phyloP scores from a whole-genome alignment of 2,797 vertebrate species.

The Peromyscus melanophrys region DNA sequence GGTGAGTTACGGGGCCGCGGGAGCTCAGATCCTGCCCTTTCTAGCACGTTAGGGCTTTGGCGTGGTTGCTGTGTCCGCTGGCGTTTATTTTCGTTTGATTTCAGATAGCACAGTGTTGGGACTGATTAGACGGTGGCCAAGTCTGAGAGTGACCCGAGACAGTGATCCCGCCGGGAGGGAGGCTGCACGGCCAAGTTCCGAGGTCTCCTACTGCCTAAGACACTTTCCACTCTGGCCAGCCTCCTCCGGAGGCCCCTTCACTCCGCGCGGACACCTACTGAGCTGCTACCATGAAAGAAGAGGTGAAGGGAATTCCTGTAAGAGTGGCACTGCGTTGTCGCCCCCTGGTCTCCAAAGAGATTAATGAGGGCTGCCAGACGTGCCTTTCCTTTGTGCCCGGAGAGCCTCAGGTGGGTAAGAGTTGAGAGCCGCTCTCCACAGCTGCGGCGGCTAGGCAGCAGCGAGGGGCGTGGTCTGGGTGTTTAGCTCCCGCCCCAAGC shows the following conservation, averaged over 20 bases:
- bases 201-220: background rate
- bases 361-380: conserved; percentile 94
- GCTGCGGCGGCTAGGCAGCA: conserved; percentile 37
- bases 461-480: conserved; percentile 60
- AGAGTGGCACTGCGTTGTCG: conserved; percentile 96
- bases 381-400: conserved; percentile 95
- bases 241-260: background rate
- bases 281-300: conserved; percentile 91
- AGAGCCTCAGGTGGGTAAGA: conserved; percentile 93
- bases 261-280: background rate
- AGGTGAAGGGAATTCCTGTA: conserved; percentile 94
- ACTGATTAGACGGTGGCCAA: background rate
- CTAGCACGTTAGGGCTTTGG: background rate
- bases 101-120: background rate
- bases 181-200: background rate
- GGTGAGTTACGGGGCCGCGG: conserved; percentile 53
- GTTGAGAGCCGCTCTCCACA: background rate
- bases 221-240: background rate
- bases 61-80: background rate
- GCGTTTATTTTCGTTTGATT: background rate
- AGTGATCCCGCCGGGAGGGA: background rate
- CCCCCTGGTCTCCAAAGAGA: conserved; percentile 95
- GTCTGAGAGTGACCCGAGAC: background rate
- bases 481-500: background rate
- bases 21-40: background rate